Evolutionary conservation across 1,140 invertebrate species (phyloP).

Genomic region (Bombus polaris): DNA sequence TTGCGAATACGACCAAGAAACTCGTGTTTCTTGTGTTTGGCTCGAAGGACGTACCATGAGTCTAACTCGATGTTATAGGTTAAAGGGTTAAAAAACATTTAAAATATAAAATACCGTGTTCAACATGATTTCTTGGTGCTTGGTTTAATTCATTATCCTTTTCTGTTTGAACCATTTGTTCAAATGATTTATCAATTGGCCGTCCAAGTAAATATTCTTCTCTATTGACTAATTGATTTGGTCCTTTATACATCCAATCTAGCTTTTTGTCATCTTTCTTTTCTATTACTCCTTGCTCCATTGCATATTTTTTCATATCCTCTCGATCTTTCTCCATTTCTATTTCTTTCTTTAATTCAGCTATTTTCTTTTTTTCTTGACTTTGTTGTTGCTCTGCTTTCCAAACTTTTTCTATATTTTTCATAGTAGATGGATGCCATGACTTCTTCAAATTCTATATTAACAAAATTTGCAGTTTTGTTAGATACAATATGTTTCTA

Average conservation of each 20-base stretch:
- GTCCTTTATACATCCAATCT: slow-evolving; percentile 97
- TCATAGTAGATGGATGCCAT: slow-evolving; percentile 91
- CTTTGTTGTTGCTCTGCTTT: slow-evolving; percentile 89
- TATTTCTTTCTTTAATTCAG: slow-evolving; percentile 87
- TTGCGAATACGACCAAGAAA: no score
- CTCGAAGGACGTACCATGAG: rapidly evolving
- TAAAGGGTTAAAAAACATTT: neutral
- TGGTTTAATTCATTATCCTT: slow-evolving; percentile 81
- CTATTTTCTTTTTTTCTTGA: slow-evolving; percentile 87
- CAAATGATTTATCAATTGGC: slow-evolving; percentile 93
- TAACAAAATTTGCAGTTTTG: neutral
- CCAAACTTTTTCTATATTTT: slow-evolving; percentile 90
- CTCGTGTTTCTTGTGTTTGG: no score
- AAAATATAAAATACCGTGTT: slow-evolving; percentile 82
- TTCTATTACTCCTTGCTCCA: slow-evolving; percentile 84
- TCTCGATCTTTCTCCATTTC: slow-evolving; percentile 86
- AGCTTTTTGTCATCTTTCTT: slow-evolving; percentile 86
- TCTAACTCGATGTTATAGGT: no score
- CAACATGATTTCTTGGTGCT: slow-evolving; percentile 86
- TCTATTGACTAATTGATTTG: slow-evolving; percentile 88
- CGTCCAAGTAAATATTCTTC: slow-evolving; percentile 96
- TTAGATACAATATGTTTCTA: neutral
- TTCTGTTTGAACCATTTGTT: slow-evolving; percentile 86
- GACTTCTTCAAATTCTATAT: slow-evolving; percentile 89
- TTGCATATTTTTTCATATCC: slow-evolving; percentile 86